These are phyloP conservation scores for Calidris pugnax DNA, from an alignment of 2,113 vertebrate genomes.

Conservation along the genomic window DNA sequence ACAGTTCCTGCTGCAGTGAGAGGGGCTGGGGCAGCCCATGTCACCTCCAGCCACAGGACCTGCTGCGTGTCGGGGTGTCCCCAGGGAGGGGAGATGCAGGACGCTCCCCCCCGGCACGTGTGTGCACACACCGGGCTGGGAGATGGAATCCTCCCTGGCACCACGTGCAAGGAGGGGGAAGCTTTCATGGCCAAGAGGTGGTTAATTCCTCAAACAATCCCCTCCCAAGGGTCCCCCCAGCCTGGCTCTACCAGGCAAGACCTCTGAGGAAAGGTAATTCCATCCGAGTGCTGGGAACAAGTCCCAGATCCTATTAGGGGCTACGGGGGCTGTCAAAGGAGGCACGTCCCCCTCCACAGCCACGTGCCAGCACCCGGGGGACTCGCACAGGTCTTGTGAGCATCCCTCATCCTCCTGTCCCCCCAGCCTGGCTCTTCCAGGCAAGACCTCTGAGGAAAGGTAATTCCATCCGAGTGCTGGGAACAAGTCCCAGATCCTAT, in stretches of 20 bases:
- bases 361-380: not conserved
- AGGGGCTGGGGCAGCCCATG: not conserved
- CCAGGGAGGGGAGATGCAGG: rapidly evolving
- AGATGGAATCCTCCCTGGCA: not conserved
- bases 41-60: not conserved
- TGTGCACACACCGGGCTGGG: not conserved
- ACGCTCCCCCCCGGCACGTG: not conserved
- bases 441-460: not conserved
- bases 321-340: not conserved
- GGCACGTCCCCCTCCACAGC: not conserved
- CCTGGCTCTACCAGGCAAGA: not conserved
- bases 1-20: not conserved
- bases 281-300: not conserved
- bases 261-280: not conserved
- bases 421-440: not conserved
- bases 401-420: rapidly evolving
- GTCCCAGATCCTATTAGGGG: not conserved
- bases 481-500: not conserved
- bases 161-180: not conserved
- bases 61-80: rapidly evolving
- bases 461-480: not conserved
- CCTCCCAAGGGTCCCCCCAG: not conserved
- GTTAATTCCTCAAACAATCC: not conserved
- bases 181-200: not conserved
- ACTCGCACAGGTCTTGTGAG: not conserved